Evolutionary conservation across 2,888 invertebrate genomes (phyloP).

Genomic region (Pyrocoelia pectoralis): DNA sequence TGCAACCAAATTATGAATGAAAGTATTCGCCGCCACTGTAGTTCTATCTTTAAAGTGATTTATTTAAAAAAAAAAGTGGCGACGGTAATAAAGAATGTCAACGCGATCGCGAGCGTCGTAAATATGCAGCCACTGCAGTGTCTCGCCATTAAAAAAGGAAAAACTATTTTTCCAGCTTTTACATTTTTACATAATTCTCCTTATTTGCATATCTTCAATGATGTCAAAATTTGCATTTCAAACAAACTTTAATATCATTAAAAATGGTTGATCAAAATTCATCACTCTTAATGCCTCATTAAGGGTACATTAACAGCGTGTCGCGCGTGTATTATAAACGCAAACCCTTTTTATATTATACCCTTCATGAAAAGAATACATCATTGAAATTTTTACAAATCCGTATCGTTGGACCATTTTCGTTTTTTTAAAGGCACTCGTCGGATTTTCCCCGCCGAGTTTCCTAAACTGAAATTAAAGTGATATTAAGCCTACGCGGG

Average conservation of each 20-base stretch:
- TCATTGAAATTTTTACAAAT: not conserved
- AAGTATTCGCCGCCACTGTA: no score
- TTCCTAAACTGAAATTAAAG: no score
- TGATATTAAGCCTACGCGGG: not conserved
- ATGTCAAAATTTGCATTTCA: conserved; percentile 1
- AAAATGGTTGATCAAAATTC: not conserved
- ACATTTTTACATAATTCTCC: not conserved
- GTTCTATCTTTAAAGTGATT: no score
- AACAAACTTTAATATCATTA: conserved; percentile 1
- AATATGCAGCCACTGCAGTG: not conserved
- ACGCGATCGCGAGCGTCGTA: not conserved
- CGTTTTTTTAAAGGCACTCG: no score
- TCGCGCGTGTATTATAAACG: not conserved
- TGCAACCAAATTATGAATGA: no score
- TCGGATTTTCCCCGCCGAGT: no score
- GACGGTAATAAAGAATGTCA: not conserved
- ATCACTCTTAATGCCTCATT: not conserved
- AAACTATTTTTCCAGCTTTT: not conserved
- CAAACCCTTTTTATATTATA: not conserved
- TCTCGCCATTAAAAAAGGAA: not conserved
- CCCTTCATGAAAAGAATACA: not conserved
- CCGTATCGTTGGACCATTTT: no score
- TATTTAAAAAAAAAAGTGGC: no score
- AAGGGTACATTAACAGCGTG: not conserved
- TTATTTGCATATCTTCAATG: not conserved